Conservation (phyloP, 2,113 vertebrate genomes). For the Anguilla rostrata region DNA sequence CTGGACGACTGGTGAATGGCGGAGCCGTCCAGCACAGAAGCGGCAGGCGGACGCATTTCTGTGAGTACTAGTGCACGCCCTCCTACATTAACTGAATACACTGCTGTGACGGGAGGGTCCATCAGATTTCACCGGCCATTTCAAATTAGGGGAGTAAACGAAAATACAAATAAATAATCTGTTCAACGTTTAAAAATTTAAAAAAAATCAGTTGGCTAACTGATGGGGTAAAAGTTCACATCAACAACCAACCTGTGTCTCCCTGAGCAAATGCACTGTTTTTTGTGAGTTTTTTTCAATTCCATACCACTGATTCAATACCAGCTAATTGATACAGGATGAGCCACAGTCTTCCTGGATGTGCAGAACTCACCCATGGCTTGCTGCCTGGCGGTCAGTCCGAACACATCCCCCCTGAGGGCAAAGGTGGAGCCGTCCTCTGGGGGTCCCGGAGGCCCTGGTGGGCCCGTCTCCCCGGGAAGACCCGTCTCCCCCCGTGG, state of each 20-base stretch:
- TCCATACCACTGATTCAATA: too few species aligned
- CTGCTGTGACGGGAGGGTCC: too few species aligned
- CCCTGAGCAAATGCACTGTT: neutral
- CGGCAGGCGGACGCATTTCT: neutral
- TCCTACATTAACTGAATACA: too few species aligned
- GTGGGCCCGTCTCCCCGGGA: constrained; percentile 73
- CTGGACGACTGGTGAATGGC: neutral
- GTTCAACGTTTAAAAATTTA: too few species aligned
- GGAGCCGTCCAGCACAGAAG: neutral
- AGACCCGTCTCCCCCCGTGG: constrained; percentile 69
- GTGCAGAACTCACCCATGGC: constrained; percentile 68
- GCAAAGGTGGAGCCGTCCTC: constrained; percentile 64
- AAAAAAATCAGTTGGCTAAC: neutral
- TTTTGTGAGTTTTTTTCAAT: too few species aligned
- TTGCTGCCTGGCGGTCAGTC: constrained; percentile 64
- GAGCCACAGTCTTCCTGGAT: too few species aligned
- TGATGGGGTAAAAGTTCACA: neutral
- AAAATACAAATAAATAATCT: neutral
- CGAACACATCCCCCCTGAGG: constrained; percentile 72
- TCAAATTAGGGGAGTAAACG: too few species aligned
- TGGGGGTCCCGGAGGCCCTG: constrained; percentile 74
- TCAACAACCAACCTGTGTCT: neutral
- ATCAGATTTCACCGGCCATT: too few species aligned
- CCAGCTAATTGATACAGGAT: too few species aligned
- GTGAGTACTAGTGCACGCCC: neutral